Evolutionary conservation across 2,888 invertebrate species (phyloP).

Genomic region (Vesta saturnalis): DNA sequence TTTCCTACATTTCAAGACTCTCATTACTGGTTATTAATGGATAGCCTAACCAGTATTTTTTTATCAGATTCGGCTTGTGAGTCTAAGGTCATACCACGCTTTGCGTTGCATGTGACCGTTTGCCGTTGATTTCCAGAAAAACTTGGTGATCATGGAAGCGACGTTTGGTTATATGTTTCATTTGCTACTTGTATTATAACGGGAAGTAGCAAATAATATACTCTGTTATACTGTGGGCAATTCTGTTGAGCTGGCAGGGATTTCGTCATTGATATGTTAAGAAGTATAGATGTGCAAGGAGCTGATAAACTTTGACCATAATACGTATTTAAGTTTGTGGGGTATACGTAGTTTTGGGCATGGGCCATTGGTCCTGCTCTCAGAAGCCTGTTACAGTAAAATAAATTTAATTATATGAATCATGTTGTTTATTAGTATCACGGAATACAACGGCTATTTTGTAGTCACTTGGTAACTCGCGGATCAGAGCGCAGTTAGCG

Average conservation of each 20-base stretch:
- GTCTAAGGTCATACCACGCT: too few species aligned
- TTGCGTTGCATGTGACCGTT: conserved; percentile 3
- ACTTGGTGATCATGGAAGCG: neutral
- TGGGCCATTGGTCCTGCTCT: neutral
- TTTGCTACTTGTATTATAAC: conserved; percentile 4
- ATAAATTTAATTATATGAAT: too few species aligned
- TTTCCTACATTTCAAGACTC: neutral
- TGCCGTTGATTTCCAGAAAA: conserved; percentile 6
- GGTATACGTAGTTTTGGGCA: neutral
- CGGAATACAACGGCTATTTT: too few species aligned
- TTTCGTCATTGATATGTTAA: conserved; percentile 5
- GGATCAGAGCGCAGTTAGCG: too few species aligned
- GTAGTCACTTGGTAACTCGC: too few species aligned
- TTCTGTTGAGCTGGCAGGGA: conserved; percentile 9
- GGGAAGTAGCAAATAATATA: conserved; percentile 9
- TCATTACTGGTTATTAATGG: conserved; percentile 5
- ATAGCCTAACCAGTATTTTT: conserved; percentile 12
- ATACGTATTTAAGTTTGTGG: neutral
- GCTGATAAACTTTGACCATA: neutral
- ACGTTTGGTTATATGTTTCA: conserved; percentile 11
- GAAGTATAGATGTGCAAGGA: neutral
- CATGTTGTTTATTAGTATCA: too few species aligned
- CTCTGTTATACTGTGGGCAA: conserved; percentile 8
- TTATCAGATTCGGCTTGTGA: conserved; percentile 15
- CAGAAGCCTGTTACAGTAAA: too few species aligned